Percentiles rank a stretch among this genome's conserved stretches.
Evolutionary conservation across 2,797 vertebrate species (phyloP).

Genomic region (Hyperoplus lanceolatus): DNA sequence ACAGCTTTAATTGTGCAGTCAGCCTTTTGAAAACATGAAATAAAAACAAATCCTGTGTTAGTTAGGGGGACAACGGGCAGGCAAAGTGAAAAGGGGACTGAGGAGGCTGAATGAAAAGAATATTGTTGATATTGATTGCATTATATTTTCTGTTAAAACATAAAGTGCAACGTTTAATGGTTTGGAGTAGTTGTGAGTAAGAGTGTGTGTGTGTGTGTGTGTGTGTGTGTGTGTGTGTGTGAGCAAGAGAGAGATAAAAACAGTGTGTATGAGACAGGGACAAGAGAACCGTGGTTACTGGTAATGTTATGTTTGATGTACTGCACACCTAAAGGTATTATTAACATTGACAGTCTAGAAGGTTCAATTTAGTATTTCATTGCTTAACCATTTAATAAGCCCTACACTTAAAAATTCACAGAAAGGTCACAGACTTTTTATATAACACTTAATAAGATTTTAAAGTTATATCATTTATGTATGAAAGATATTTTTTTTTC

Average conservation of each 20-base stretch:
- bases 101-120: background rate
- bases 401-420: conserved; percentile 54
- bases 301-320: conserved; percentile 55
- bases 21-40: background rate
- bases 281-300: conserved; percentile 24
- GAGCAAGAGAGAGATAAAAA: too few relatives aligned
- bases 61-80: background rate
- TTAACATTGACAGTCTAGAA: conserved; percentile 55
- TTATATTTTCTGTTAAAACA: conserved; percentile 10
- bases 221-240: conserved; percentile 4
- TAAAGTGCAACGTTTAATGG: conserved; percentile 20
- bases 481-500: conserved; percentile 44
- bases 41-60: background rate
- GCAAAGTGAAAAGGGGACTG: conserved; percentile 6
- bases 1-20: background rate
- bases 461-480: conserved; percentile 59
- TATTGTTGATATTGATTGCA: background rate
- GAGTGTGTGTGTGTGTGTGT: background rate
- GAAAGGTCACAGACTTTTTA: conserved; percentile 67
- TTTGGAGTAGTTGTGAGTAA: background rate
- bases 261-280: conserved; percentile 24
- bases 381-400: conserved; percentile 68
- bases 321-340: conserved; percentile 65
- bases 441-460: conserved; percentile 58
- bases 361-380: conserved; percentile 64